phyloP scores from a whole-genome alignment of 2,113 vertebrate species.

The Mormyrus lacerda region DNA sequence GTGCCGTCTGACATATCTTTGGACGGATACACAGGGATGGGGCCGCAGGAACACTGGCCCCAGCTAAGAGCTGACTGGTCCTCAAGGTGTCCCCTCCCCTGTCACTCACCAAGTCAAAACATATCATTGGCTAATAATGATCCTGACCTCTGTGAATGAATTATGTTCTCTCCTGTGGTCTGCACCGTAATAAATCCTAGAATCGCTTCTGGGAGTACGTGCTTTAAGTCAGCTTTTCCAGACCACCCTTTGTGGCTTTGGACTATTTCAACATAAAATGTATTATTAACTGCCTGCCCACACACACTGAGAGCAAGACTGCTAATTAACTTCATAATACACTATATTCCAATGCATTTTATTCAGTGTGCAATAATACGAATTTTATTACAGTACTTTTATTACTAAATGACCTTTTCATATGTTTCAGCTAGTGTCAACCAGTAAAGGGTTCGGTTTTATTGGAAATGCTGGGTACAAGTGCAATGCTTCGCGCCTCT shows the following conservation, averaged over 20 bases:
- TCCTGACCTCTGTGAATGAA: not conserved
- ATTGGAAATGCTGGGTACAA: not conserved
- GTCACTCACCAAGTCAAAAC: not conserved
- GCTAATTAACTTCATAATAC: not conserved
- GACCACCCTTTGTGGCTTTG: not conserved
- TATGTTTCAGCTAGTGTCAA: not conserved
- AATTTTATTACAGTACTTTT: not conserved
- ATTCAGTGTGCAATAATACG: not conserved
- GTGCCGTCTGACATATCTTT: not conserved
- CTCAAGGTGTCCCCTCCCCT: not conserved
- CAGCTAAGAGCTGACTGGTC: not conserved
- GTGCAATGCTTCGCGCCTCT: not conserved
- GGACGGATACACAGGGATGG: not conserved
- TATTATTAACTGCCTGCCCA: not conserved
- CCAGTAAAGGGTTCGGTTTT: not conserved
- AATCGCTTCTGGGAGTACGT: not conserved
- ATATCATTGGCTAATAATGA: not conserved
- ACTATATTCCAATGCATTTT: not conserved
- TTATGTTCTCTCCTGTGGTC: not conserved
- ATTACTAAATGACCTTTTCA: slow-evolving; percentile 4
- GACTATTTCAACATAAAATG: not conserved
- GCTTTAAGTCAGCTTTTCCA: not conserved
- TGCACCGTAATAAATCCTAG: not conserved
- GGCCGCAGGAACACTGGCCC: not conserved
- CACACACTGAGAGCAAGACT: not conserved